phyloP scores from a whole-genome alignment of 2,113 vertebrate genomes.

The Megalops atlanticus region DNA sequence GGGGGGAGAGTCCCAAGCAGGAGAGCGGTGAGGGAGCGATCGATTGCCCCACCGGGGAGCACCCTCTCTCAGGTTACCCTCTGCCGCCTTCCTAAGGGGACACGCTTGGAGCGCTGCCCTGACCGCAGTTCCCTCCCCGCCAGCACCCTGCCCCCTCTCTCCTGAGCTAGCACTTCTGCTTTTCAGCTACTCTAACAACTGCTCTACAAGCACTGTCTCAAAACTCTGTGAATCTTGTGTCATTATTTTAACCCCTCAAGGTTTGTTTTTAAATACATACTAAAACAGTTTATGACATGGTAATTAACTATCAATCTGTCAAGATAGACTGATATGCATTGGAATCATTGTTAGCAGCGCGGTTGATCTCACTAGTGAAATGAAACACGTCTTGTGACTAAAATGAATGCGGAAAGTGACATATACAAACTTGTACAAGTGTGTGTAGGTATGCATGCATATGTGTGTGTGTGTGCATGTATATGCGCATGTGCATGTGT shows the following conservation, averaged over 20 bases:
- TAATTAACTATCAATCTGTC: background rate
- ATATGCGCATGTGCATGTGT: conserved; percentile 18
- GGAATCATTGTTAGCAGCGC: background rate
- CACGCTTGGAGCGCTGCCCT: conserved; percentile 46
- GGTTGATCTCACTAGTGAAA: background rate
- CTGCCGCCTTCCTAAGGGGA: conserved; percentile 27
- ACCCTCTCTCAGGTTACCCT: conserved; percentile 54
- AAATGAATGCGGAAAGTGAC: too few species aligned
- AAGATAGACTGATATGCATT: background rate
- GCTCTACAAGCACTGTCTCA: too few species aligned
- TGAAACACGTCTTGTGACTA: too few species aligned
- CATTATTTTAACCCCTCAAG: background rate
- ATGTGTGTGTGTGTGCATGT: background rate
- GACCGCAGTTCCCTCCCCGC: conserved; percentile 28
- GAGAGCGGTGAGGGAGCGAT: conserved; percentile 37
- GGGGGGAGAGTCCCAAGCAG: conserved; percentile 24
- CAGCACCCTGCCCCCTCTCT: conserved; percentile 41
- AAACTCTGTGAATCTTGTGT: too few species aligned
- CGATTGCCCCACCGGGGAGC: conserved; percentile 46
- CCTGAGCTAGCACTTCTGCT: conserved; percentile 35
- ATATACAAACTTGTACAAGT: background rate
- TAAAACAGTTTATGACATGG: background rate
- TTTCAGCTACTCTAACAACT: too few species aligned
- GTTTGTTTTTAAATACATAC: background rate
- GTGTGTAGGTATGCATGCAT: background rate